Conservation (phyloP, 2,888 invertebrate genomes). For the Piscicola geometra region DNA sequence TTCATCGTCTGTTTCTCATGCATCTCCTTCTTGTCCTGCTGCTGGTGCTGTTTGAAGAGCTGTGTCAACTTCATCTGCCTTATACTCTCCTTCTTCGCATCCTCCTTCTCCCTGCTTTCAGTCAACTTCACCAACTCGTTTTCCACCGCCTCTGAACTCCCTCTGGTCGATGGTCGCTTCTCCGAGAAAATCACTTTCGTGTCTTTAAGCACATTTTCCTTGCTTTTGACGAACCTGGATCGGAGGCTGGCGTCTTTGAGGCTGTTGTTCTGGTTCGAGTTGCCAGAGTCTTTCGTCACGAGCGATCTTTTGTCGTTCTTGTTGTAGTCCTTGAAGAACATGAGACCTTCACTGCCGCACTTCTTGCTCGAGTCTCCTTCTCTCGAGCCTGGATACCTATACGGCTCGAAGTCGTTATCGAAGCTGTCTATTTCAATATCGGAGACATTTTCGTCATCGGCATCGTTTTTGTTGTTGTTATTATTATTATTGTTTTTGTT, state of each 20-base stretch:
- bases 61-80: not conserved
- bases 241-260: not conserved
- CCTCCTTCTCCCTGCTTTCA: not conserved
- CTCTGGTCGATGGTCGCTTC: not conserved
- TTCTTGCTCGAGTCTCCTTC: no score
- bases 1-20: not conserved
- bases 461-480: not conserved
- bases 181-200: not conserved
- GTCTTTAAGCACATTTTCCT: not conserved
- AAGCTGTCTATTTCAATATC: not conserved
- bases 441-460: no score
- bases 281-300: not conserved
- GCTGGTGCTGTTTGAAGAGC: not conserved
- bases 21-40: not conserved
- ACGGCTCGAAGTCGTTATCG: not conserved
- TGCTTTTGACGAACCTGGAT: not conserved
- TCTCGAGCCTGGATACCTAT: not conserved
- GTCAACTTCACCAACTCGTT: not conserved
- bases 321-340: not conserved
- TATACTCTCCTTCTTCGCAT: not conserved
- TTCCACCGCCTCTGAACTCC: not conserved
- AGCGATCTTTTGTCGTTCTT: not conserved
- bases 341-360: not conserved
- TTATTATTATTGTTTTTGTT: not conserved
- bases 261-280: not conserved